phyloP scores from a whole-genome alignment of 1,140 invertebrate species.

The Listronotus bonariensis region DNA sequence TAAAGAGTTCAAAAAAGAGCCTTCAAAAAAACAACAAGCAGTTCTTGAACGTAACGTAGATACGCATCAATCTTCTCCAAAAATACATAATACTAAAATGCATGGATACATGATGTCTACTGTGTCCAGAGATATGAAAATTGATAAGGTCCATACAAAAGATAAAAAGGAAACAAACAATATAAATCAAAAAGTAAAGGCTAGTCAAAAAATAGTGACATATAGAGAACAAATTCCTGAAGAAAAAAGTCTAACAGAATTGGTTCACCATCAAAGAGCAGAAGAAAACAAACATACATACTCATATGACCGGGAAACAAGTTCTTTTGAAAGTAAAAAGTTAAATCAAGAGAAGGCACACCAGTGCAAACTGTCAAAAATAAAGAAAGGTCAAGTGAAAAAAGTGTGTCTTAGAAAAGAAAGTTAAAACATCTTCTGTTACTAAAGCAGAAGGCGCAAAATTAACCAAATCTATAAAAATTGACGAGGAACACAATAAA shows the following conservation, averaged over 20 bases:
- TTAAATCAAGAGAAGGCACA: slow-evolving; percentile 2
- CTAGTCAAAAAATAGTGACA: background rate
- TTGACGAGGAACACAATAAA: background rate
- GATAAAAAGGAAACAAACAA: slow-evolving; percentile 47
- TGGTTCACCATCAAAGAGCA: background rate
- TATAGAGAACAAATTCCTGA: background rate
- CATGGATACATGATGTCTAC: slow-evolving; percentile 59
- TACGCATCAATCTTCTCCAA: slow-evolving; percentile 17
- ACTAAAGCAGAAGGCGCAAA: background rate
- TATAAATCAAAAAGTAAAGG: slow-evolving; percentile 42
- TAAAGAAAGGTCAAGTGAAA: background rate
- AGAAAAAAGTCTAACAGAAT: background rate
- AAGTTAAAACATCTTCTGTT: background rate
- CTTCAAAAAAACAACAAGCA: slow-evolving; percentile 32
- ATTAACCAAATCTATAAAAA: slow-evolving; percentile 1
- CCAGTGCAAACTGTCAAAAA: background rate
- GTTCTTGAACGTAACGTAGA: slow-evolving; percentile 37
- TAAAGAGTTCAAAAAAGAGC: slow-evolving; percentile 23
- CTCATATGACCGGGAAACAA: background rate
- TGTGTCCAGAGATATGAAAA: slow-evolving; percentile 57
- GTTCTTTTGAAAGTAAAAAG: background rate
- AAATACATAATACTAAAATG: slow-evolving; percentile 42
- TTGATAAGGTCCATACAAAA: slow-evolving; percentile 45
- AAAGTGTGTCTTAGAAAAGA: background rate
- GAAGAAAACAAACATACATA: background rate